Conservation (phyloP, 2,888 invertebrate genomes). For the Alloscopus bannaensis region DNA sequence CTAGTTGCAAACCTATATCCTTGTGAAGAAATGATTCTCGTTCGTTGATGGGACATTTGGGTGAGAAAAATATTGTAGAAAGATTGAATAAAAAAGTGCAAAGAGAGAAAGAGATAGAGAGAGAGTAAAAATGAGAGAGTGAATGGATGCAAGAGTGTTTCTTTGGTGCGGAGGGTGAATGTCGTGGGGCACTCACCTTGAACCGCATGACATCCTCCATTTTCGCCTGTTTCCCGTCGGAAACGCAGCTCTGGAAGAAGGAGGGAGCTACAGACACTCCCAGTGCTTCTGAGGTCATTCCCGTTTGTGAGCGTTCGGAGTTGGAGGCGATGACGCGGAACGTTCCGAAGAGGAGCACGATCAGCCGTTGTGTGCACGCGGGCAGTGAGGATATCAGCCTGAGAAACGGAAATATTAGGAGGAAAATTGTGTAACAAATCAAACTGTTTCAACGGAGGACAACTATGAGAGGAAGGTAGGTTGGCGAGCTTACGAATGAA, state of each 20-base stretch:
- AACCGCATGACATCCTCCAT: conserved; percentile 97
- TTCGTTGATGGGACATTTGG: too few species aligned
- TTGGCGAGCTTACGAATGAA: conserved; percentile 84
- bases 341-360: conserved; percentile 97
- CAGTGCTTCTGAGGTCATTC: conserved; percentile 96
- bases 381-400: conserved; percentile 93
- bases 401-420: conserved; percentile 73
- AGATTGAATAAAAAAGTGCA: conserved; percentile 5
- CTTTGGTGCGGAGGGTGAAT: conserved; percentile 2
- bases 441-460: too few species aligned
- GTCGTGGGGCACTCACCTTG: conserved; percentile 82
- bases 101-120: conserved; percentile 22
- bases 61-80: not conserved
- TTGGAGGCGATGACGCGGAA: conserved; percentile 96
- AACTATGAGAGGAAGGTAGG: conserved; percentile 43
- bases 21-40: too few species aligned
- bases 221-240: conserved; percentile 94
- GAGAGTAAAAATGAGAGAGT: conserved; percentile 4
- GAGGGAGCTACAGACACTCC: conserved; percentile 92
- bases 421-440: not conserved
- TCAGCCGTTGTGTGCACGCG: conserved; percentile 91
- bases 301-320: conserved; percentile 91
- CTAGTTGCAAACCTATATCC: too few species aligned
- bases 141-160: not conserved
- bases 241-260: conserved; percentile 96